Base-by-base conservation (phyloP, 2,888 invertebrate genomes). In the Notodonta dromedarius region DNA sequence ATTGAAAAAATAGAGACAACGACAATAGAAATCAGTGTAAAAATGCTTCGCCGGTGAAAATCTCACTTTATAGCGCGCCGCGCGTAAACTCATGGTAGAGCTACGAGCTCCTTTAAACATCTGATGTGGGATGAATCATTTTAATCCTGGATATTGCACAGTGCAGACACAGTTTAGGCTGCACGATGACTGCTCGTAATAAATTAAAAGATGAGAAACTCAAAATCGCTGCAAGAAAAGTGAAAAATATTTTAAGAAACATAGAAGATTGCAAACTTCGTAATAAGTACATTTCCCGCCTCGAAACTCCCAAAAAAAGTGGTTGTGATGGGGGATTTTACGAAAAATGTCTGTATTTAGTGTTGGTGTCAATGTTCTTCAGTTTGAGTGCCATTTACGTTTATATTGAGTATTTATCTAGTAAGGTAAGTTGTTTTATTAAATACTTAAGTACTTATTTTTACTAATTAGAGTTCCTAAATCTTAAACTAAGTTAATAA, bases 201-300 rank as follows among this genome's bases (percentile, higher is more conserved):
- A 91, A 89, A 76, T 66, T 75, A 5, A 84, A 83, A 48, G 88
- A 90, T 0, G 91, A 90, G 74, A 90, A 86, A 70, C 60, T 80
- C 5, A 93, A 92, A 86, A 69, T 74, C 0, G 89, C 90, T 0
- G 91, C 93, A 75, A 57, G 83, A 4, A 91, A 89, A 83, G 51
- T 93, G 4, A 66, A 76, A 5, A 91, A 88, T 79, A 88, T 93
- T 59, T 56, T 92, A 0, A 79, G 73, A 16, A 93, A 90, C 82
- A 88, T 92, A 2, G 80, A 89, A 2, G 69, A 62, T 64, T 78
- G 86, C 4, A 88, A 90, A 66, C 74, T 93, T 5, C 83, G 69
- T 59, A 77, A 76, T 68, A 74, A 81, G 0, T 83, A 83, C 60
- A 73, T 87, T 59, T 83, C 87, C 0, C 77, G 74, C 11, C 69